These are phyloP conservation scores for Lerema accius DNA, from an alignment of 1,140 invertebrate genomes.

Conservation along the genomic window DNA sequence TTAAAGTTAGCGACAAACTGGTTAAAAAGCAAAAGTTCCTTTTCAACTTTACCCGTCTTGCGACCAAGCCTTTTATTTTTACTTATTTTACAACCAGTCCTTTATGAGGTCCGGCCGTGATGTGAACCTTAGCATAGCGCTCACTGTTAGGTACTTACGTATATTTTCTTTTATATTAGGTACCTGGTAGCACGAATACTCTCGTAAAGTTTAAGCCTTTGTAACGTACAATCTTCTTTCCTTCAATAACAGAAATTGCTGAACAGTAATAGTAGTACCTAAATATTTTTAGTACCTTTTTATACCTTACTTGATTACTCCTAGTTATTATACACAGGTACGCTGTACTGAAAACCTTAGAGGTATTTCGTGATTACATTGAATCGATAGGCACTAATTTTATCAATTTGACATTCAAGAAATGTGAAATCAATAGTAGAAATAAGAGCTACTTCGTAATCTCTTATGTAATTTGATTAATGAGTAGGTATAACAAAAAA, in stretches of 20 bases:
- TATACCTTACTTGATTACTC: not conserved
- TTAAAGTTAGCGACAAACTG: conserved; percentile 73
- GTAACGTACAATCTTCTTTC: conserved; percentile 7
- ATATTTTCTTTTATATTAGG: conserved; percentile 26
- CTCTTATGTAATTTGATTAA: no score
- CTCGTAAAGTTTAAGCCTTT: conserved; percentile 12
- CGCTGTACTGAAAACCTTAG: not conserved
- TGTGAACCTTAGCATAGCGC: conserved; percentile 48
- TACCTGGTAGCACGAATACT: conserved; percentile 7
- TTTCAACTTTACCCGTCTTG: conserved; percentile 56
- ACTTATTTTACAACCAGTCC: conserved; percentile 64
- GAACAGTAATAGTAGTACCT: not conserved
- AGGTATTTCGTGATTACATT: no score
- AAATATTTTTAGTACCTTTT: not conserved
- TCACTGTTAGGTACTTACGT: conserved; percentile 10
- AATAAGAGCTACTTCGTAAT: no score
- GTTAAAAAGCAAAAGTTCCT: conserved; percentile 77
- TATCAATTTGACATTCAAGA: no score
- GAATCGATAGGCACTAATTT: no score
- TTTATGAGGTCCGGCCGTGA: conserved; percentile 53
- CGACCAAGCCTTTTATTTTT: conserved; percentile 62
- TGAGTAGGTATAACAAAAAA: no score
- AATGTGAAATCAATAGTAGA: no score
- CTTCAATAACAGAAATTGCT: conserved; percentile 13
- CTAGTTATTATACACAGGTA: not conserved